Conservation (phyloP, 2,113 vertebrate genomes). For the Paraplagusia blochii region DNA sequence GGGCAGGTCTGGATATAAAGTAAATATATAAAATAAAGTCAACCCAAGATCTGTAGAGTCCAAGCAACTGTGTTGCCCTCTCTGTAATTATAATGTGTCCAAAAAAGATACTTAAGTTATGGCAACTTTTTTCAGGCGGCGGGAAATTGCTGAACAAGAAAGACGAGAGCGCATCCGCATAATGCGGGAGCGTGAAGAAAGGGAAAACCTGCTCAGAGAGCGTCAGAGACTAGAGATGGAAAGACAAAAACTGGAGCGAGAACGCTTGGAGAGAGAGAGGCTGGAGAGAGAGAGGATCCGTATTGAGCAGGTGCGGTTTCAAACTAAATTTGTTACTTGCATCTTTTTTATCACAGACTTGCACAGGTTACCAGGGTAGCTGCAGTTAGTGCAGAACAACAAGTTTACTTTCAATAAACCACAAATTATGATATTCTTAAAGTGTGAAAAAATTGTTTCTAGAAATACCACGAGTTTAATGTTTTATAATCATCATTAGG, state of each 20-base stretch:
- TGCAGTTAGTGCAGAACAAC: too few relatives aligned
- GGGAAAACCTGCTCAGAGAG: constrained; percentile 90
- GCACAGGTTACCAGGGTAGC: too few relatives aligned
- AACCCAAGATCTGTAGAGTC: too few relatives aligned
- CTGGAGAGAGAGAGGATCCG: constrained; percentile 93
- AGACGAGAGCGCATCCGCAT: constrained; percentile 84
- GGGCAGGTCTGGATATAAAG: too few relatives aligned
- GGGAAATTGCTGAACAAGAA: constrained; percentile 88
- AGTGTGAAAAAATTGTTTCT: too few relatives aligned
- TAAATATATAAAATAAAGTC: too few relatives aligned
- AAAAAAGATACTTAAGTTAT: background rate
- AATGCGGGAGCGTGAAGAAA: constrained; percentile 90
- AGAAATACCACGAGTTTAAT: too few relatives aligned
- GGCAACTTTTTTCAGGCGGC: constrained; percentile 73
- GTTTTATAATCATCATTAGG: constrained; percentile 76
- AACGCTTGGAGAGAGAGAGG: constrained; percentile 93
- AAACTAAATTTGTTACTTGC: background rate
- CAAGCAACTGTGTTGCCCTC: too few relatives aligned
- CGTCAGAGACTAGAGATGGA: constrained; percentile 93
- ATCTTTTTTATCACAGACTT: background rate
- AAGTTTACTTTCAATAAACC: too few relatives aligned
- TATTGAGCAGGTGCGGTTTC: constrained; percentile 87
- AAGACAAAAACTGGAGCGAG: constrained; percentile 92
- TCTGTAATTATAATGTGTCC: too few relatives aligned
- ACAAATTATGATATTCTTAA: too few relatives aligned